Conservation (phyloP, 1,140 invertebrate genomes). For the Cryptotermes secundus region DNA sequence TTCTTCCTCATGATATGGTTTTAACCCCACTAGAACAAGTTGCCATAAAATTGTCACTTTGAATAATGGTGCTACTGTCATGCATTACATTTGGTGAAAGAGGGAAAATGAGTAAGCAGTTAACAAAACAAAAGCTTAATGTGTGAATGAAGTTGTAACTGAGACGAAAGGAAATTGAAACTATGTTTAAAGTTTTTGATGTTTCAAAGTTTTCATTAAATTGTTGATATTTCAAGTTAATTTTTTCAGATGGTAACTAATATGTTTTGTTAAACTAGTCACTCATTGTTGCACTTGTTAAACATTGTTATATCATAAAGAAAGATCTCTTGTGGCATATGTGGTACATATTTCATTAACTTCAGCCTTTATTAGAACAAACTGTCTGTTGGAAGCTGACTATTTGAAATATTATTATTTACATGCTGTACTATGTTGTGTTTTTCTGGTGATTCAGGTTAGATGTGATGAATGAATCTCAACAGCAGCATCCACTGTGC, state of each 20-base stretch:
- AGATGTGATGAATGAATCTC: not conserved
- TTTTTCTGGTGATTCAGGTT: not conserved
- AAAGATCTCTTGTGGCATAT: not conserved
- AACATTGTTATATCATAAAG: conserved; percentile 13
- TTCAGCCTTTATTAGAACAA: not conserved
- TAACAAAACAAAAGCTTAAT: conserved; percentile 15
- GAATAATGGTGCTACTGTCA: not conserved
- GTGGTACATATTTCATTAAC: not conserved
- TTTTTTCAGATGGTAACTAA: conserved; percentile 5
- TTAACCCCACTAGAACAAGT: not conserved
- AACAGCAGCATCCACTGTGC: not conserved
- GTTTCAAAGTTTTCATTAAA: not conserved
- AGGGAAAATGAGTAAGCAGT: not conserved
- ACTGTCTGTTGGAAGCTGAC: not conserved
- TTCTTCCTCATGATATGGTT: not conserved
- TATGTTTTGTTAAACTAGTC: conserved; percentile 17
- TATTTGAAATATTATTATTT: not conserved
- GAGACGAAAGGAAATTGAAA: not conserved
- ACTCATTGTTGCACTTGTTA: conserved; percentile 16
- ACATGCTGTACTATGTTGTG: conserved; percentile 4
- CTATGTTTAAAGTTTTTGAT: not conserved
- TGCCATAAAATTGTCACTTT: not conserved
- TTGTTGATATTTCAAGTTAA: not conserved
- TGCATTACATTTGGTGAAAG: not conserved
- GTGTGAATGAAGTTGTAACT: not conserved